Evolutionary conservation across 2,797 vertebrate genomes (phyloP).

Genomic region (Eptatretus atami): DNA sequence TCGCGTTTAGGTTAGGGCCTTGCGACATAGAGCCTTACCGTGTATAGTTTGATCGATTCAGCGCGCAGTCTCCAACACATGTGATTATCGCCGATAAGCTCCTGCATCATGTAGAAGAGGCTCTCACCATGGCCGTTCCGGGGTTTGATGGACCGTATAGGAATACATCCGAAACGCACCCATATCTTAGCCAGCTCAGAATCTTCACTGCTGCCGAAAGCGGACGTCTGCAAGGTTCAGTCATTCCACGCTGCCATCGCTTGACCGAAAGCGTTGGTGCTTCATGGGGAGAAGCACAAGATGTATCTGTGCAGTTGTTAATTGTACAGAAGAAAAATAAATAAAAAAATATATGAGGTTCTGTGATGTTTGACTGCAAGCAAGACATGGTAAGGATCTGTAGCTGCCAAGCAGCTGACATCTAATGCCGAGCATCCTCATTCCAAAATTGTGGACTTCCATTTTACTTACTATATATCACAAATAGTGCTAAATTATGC

Average conservation of each 20-base stretch:
- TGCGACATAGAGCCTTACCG: slow-evolving; percentile 20
- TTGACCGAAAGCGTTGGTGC: slow-evolving; percentile 46
- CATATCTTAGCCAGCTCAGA: slow-evolving; percentile 24
- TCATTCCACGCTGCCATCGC: slow-evolving; percentile 32
- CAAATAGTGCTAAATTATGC: too few relatives aligned
- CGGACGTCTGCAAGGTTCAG: slow-evolving; percentile 42
- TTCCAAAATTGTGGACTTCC: too few relatives aligned
- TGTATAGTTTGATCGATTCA: slow-evolving; percentile 58
- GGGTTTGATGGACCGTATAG: slow-evolving; percentile 28
- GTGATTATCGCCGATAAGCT: slow-evolving; percentile 20
- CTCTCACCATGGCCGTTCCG: slow-evolving; percentile 73
- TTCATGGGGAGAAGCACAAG: slow-evolving; percentile 47
- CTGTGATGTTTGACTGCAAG: too few relatives aligned
- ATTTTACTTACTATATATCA: too few relatives aligned
- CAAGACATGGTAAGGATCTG: too few relatives aligned
- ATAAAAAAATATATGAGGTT: too few relatives aligned
- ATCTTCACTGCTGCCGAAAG: slow-evolving; percentile 33
- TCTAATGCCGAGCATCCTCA: too few relatives aligned
- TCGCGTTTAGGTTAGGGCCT: background rate
- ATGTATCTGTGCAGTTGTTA: slow-evolving; percentile 20
- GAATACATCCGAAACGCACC: slow-evolving; percentile 68
- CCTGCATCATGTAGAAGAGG: slow-evolving; percentile 26
- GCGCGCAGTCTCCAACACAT: slow-evolving; percentile 29
- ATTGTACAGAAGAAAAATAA: background rate
- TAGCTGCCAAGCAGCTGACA: too few relatives aligned